Evolutionary conservation across 2,797 vertebrate genomes (phyloP).

Genomic region (Etheostoma nigrum): DNA sequence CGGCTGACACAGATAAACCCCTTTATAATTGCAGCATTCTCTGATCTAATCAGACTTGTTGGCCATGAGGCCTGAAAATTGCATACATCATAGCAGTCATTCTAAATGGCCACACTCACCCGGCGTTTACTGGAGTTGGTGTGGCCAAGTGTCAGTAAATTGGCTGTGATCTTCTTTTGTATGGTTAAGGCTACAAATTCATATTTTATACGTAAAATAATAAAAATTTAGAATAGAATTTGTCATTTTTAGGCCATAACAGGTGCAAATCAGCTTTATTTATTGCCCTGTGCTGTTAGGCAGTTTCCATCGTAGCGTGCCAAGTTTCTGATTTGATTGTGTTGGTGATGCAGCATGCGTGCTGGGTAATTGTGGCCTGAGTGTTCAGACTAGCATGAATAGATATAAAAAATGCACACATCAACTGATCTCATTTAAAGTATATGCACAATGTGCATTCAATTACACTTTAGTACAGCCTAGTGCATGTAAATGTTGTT

Average conservation of each 20-base stretch:
- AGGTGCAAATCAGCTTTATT: conserved; percentile 20
- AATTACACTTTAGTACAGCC: background rate
- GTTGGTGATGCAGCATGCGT: conserved; percentile 3
- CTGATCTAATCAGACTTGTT: conserved; percentile 55
- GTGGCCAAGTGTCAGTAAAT: background rate
- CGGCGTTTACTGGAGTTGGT: background rate
- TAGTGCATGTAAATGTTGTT: background rate
- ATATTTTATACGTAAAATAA: conserved; percentile 21
- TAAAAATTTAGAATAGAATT: conserved; percentile 2
- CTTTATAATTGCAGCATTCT: conserved; percentile 55
- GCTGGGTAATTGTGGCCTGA: conserved; percentile 6
- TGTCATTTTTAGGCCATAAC: conserved; percentile 18
- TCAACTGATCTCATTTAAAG: background rate
- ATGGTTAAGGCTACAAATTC: conserved; percentile 13
- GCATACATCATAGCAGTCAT: conserved; percentile 27
- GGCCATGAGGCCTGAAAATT: conserved; percentile 48
- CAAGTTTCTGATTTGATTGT: conserved; percentile 36
- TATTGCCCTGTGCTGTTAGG: conserved; percentile 9
- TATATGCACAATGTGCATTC: background rate
- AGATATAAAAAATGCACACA: background rate
- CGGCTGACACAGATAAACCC: conserved; percentile 53
- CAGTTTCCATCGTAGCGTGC: conserved; percentile 17
- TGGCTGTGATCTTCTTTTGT: conserved; percentile 25
- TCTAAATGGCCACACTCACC: conserved; percentile 22
- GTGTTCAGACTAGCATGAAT: conserved; percentile 2